Base-by-base conservation (phyloP, 1,140 invertebrate genomes). In the Heliconius nattereri region DNA sequence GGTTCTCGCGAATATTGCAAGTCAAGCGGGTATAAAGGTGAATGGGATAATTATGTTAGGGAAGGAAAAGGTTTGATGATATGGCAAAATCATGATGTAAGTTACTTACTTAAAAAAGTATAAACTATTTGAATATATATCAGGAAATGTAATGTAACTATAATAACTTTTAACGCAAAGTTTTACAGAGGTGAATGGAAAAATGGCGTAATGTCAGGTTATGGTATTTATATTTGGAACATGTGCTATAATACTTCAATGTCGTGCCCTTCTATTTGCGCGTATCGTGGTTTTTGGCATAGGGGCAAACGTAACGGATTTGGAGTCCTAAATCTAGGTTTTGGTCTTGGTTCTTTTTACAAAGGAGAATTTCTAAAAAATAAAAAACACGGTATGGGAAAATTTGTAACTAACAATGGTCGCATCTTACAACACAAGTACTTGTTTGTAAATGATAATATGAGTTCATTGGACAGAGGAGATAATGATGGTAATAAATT, bases 101-200 rank as follows among this genome's bases (percentile, higher is more conserved):
- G 91, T 82, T 49, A 37, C 26, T 75, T 52, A 52, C 6, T 57
- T 9, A 19, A 40, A 45, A 45, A 16, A 45, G 16, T 13, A 29
- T 23, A 23, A 20, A 20, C 23, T 54, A 29, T 11, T 3, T 66
- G 60, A 29, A 16, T 29, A 66, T 66, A 66, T 6, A 66, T 29
- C 0, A 29, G 16, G 13, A 26, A 66, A 11, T 26, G 23, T 60
- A 20, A 66, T 11, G 26, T 66, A 66, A 29, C 13, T 66, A 66
- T 26, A 35, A 35, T 35, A 66, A 66, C 13, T 66, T 66, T 66
- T 66, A 26, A 66, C 72, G 16, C 20, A 26, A 73, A 95, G 95
- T 94, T 94, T 87, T 95, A 95, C 80, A 91, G 87, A 76, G 96
- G 96, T 2, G 92, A 95, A 85, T 96, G 95, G 95, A 90, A 89